Conservation (phyloP, 2,797 vertebrate genomes). For the Spinus pinus region DNA sequence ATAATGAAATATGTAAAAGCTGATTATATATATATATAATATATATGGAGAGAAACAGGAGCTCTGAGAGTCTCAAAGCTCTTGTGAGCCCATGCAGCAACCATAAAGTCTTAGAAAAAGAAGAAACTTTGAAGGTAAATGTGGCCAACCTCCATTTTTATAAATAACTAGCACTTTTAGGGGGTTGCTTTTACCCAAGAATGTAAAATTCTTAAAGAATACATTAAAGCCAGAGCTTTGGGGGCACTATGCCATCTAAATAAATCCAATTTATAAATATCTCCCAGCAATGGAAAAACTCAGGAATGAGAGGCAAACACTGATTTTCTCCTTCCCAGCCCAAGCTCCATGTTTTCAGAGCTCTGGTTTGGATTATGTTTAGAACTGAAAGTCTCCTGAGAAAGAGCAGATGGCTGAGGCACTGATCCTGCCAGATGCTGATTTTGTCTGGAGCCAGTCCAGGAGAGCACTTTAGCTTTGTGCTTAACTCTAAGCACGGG, state of each 20-base stretch:
- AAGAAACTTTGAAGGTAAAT: background rate
- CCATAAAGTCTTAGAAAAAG: background rate
- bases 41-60: background rate
- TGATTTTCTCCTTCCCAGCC: background rate
- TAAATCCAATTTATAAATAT: background rate
- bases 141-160: background rate
- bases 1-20: background rate
- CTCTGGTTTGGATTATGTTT: slow-evolving; percentile 42
- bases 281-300: background rate
- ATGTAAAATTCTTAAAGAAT: background rate
- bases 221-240: background rate
- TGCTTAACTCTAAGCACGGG: background rate
- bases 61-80: background rate
- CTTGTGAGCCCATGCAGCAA: background rate
- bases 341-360: background rate
- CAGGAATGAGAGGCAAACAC: background rate
- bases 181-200: background rate
- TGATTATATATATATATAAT: background rate
- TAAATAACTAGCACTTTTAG: background rate
- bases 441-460: slow-evolving; percentile 21
- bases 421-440: slow-evolving; percentile 53
- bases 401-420: slow-evolving; percentile 49
- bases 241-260: background rate
- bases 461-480: slow-evolving; percentile 29
- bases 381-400: slow-evolving; percentile 46